These are phyloP conservation scores for Orius insidiosus DNA, from an alignment of 1,140 invertebrate genomes.

Conservation along the genomic window DNA sequence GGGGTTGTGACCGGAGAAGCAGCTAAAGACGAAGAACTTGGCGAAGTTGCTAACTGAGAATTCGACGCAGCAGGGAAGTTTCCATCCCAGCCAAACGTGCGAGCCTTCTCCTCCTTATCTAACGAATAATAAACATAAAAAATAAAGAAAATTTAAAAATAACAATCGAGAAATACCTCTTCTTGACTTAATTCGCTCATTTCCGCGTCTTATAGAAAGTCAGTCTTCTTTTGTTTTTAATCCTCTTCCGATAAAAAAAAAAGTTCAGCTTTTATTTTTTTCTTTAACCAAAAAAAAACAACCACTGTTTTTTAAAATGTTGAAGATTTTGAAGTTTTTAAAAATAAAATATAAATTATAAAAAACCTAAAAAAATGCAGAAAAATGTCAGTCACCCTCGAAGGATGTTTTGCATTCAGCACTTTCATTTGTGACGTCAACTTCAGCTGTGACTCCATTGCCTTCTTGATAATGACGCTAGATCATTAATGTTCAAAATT, in stretches of 20 bases:
- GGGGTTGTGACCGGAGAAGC: constrained; percentile 17
- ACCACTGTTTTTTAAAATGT: not conserved
- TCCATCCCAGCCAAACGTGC: constrained; percentile 39
- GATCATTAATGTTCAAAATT: not conserved
- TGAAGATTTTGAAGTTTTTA: not conserved
- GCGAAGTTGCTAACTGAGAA: constrained; percentile 21
- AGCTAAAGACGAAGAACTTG: constrained; percentile 23
- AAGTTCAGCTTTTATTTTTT: not conserved
- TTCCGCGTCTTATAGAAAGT: not conserved
- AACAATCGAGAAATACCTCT: constrained; percentile 33
- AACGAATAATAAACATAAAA: constrained; percentile 18
- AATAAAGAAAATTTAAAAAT: not conserved
- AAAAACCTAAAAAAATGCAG: constrained; percentile 6
- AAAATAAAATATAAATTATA: not conserved
- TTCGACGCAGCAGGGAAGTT: constrained; percentile 24
- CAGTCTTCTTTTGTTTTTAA: constrained; percentile 2
- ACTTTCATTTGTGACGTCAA: constrained; percentile 15
- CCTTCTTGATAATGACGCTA: not conserved
- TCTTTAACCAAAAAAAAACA: not conserved
- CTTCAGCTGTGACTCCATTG: constrained; percentile 7
- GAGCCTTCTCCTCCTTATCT: constrained; percentile 50
- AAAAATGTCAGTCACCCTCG: constrained; percentile 6
- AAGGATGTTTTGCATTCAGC: constrained; percentile 13
- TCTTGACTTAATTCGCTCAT: constrained; percentile 60
- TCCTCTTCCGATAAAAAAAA: too few relatives aligned